Evolutionary conservation across 2,888 invertebrate species (phyloP), one percentile per base, ranked within the genome.

Genomic region (Spodoptera exigua): DNA sequence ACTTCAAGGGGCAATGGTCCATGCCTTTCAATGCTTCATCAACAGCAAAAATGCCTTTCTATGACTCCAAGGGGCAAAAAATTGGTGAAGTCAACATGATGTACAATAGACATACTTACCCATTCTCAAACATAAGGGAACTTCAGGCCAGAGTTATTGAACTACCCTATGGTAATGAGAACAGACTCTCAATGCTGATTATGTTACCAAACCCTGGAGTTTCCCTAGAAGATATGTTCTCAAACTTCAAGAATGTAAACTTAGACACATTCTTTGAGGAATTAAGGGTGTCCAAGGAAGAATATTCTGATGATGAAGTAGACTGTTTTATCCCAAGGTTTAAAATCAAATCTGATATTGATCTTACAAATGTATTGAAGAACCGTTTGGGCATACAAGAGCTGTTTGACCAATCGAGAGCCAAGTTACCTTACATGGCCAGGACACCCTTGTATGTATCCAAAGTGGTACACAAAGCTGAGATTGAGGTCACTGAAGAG

Each of bases 1-100:
- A 95, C 82, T 97, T 97, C 82, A 96, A 96, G 87, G 97, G 96
- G 0, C 94, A 95, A 59, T 97, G 97, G 97, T 92, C 94, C 48
- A 80, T 90, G 5, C 96, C 96, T 0, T 97, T 97, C 73, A 96
- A 96, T 68, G 70, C 76, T 3, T 87, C 95, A 0, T 88, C 87
- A 0, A 96, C 96, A 0, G 79, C 76, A 0, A 79, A 78, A 51
- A 92, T 94, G 70, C 87, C 94, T 0, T 97, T 96, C 77, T 95
- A 90, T 62, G 92, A 95, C 76, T 95, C 95, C 46, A 83, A 91
- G 2, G 95, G 94, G 7, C 81, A 86, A 5, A 81, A 90, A 53
- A 84, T 94, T 16, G 95, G 95, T 0, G 89, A 95, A 59, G 96
- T 97, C 0, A 95, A 96, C 49, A 97, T 97, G 97, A 98, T 98